A percentile compares a stretch with the other conserved stretches of the same genome.
phyloP scores from a whole-genome alignment of 2,888 invertebrate genomes.

The Nematopogon swammerdamellus region DNA sequence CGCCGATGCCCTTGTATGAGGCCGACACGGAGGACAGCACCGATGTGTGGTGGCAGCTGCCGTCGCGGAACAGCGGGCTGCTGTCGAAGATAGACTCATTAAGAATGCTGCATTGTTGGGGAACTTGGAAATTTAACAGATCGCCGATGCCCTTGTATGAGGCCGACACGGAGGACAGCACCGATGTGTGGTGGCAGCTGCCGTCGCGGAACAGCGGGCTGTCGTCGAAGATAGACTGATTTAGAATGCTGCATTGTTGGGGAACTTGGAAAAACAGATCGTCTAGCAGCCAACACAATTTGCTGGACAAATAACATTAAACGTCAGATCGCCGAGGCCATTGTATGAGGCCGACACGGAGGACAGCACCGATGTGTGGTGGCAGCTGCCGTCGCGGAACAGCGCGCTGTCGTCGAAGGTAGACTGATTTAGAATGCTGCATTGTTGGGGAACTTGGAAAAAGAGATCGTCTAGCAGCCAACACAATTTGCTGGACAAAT shows the following conservation, averaged over 20 bases:
- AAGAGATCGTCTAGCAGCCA: too few relatives aligned
- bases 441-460: too few relatives aligned
- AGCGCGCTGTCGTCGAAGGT: constrained; percentile 46
- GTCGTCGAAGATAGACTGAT: constrained; percentile 20
- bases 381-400: constrained; percentile 78
- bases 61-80: constrained; percentile 73
- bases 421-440: too few relatives aligned
- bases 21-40: constrained; percentile 78
- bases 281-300: too few relatives aligned
- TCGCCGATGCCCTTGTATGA: constrained; percentile 72
- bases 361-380: constrained; percentile 76
- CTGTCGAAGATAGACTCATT: constrained; percentile 18
- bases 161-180: constrained; percentile 76
- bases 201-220: constrained; percentile 75
- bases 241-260: too few relatives aligned
- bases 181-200: constrained; percentile 75
- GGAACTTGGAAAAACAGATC: too few relatives aligned
- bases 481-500: too few relatives aligned
- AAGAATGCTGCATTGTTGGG: too few relatives aligned
- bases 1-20: constrained; percentile 71
- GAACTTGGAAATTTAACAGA: too few relatives aligned
- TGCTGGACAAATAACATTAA: too few relatives aligned
- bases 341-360: constrained; percentile 80
- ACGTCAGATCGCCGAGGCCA: constrained; percentile 59
- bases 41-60: constrained; percentile 75